Evolutionary conservation across 2,888 invertebrate species (phyloP), one percentile per base, ranked within the genome.

Genomic region (Chirona hameri): DNA sequence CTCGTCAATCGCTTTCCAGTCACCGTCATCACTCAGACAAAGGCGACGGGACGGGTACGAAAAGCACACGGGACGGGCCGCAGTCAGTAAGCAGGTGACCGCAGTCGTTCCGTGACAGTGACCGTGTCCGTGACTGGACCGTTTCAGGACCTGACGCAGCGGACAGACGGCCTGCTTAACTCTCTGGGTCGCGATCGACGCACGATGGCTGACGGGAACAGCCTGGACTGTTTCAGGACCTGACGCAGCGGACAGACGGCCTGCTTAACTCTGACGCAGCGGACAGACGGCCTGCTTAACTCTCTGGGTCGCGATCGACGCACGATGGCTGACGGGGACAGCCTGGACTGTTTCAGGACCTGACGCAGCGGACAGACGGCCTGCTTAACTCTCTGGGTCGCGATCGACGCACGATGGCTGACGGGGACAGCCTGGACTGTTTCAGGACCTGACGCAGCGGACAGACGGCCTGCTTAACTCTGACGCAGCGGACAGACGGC

Each of bases 91-190:
- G 39, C 39, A 39, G 39, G 39, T 39, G 39, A 39, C 39, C 39
- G 39, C 39, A 39, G 39, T 39, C 39, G 39, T 39, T 39, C 39
- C 39, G 39, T 39, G 39, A 39, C 39, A 39, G 39, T 39, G 39
- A 39, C 39, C 39, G 39, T 7, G 39, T 7, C 4, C 39, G 7
- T 39, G 39, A 39, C 39, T 7, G 39, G 39, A 39, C 39, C 7
- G 18, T 31, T 72, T 31, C 76, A 76, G 76, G 76, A 76, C 76
- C 76, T 76, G 76, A 76, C 76, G 10, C 76, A 76, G 39, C 76
- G 39, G 39, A 9, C 39, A 39, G 39, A 39, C 39, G 39, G 39
- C 39, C 39, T 39, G 39, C 39, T 39, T 7, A 39, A 39, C 39
- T 39, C 39, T 60, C 15, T 24, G 60, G 21, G 24, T 1, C 69